Evolutionary conservation across 2,888 invertebrate genomes (phyloP), one percentile per base, ranked within the genome.

Genomic region (Trachelus tabidus): DNA sequence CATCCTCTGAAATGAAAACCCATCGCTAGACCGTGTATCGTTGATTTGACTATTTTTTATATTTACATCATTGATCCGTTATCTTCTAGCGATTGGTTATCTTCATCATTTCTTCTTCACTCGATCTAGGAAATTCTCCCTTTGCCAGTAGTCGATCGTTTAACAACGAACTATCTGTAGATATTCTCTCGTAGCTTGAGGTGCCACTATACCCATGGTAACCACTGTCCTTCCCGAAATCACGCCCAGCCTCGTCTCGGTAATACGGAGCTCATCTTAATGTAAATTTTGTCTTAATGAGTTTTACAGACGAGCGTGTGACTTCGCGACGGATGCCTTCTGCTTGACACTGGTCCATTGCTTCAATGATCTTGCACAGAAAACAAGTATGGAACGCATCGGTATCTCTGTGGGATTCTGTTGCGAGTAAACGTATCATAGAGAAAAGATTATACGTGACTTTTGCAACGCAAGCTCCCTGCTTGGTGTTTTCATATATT

Each of bases 161-260:
- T 75, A 56, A 34, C 69, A 68, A 34, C 69, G 73, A 68, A 75
- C 56, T 73, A 69, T 77, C 56, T 79, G 75, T 80, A 79, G 80
- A 82, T 79, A 78, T 71, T 81, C 77, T 83, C 76, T 86, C 79
- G 85, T 87, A 87, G 87, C 84, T 88, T 88, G 88, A 89, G 89
- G 88, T 90, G 90, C 90, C 91, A 90, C 90, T 90, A 89, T 90
- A 90, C 90, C 89, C 90, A 89, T 88, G 87, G 87, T 89, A 88
- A 87, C 83, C 86, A 85, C 83, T 84, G 85, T 87, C 85, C 82
- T 83, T 87, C 80, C 81, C 85, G 87, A 89, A 88, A 86, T 89
- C 87, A 87, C 85, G 86, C 85, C 83, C 82, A 82, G 81, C 85
- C 85, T 83, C 33, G 35, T 73, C 34, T 40, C 75, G 69, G 37